Conservation (phyloP, 2,113 vertebrate genomes). For the Thalassarche chlororhynchos region DNA sequence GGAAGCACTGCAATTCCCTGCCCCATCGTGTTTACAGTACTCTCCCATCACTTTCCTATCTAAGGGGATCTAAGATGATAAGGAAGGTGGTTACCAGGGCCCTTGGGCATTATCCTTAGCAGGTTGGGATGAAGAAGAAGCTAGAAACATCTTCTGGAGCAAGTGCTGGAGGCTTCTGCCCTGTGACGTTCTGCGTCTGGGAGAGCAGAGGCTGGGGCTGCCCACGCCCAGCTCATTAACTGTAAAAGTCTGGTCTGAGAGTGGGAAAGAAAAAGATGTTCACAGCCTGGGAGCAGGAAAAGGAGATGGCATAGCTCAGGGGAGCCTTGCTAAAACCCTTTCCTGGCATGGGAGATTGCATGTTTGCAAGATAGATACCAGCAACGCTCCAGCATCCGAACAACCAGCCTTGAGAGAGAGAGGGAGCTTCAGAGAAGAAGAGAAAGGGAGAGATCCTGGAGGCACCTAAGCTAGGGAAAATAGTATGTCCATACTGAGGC, state of each 20-base stretch:
- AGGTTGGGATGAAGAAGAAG: background rate
- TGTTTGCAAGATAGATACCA: background rate
- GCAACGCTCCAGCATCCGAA: accelerated
- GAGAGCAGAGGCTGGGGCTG: background rate
- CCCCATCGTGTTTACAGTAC: background rate
- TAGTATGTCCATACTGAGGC: background rate
- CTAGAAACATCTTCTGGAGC: background rate
- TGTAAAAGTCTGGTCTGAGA: background rate
- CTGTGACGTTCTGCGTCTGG: background rate
- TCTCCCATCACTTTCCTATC: background rate
- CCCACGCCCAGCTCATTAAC: accelerated
- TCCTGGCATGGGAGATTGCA: background rate
- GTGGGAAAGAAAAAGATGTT: background rate
- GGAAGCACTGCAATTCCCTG: background rate
- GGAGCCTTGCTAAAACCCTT: background rate
- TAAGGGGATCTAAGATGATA: background rate
- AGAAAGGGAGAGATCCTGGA: background rate
- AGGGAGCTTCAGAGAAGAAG: background rate
- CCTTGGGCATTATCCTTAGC: background rate
- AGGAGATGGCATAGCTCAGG: background rate
- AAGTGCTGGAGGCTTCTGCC: background rate
- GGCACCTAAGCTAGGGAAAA: background rate
- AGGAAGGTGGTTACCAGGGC: background rate
- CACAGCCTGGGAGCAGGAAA: background rate
- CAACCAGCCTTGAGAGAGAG: background rate